Base-by-base conservation (phyloP, 2,888 invertebrate species). In the Platycheirus albimanus region DNA sequence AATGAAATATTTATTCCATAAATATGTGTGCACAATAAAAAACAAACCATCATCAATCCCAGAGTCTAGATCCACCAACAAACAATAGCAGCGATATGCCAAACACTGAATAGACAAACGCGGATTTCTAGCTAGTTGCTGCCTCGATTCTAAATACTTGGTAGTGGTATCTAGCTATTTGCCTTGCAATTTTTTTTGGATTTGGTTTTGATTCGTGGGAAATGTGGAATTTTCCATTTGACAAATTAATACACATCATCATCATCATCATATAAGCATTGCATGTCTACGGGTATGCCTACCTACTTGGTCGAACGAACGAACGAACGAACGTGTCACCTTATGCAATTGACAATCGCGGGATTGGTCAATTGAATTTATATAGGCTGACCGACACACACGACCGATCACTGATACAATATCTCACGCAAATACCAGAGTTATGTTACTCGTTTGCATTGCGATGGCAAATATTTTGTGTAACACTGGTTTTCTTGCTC, bases 341-440 rank as follows among this genome's bases (percentile, higher is more conserved):
- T n/a, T n/a, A n/a, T n/a, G n/a, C n/a, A 75, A 52, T 85, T 79
- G 71, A 67, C 51, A 74, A 79, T 85, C 84, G 76, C 74, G n/a
- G n/a, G 51, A 84, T 72, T 87, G 78, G 85, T 78, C 85, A 87
- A 86, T 81, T 86, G 43, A 43, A 45, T 61, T 41, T 28, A 24
- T 58, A 17, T 28, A 41, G 28, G 17, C 17, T 11, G 20, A 17
- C 6, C 20, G 56, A 20, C 43, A 43, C n/a, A n/a, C 41, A 58
- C n/a, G 41, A 58, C 28, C 41, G 15, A 43, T 43, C 17, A 58
- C n/a, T n/a, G 17, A 43, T 28, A 20, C 15, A 58, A 24, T 28
- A 43, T 58, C 15, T 15, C 38, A 20, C 33, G 54, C 36, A 36
- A 36, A 54, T 20, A 36, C 19, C 36, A 15, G n/a, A 6, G 33